Evolutionary conservation across 2,113 vertebrate genomes (phyloP), one percentile per base, ranked within the genome.

Genomic region (Zapornia atra): DNA sequence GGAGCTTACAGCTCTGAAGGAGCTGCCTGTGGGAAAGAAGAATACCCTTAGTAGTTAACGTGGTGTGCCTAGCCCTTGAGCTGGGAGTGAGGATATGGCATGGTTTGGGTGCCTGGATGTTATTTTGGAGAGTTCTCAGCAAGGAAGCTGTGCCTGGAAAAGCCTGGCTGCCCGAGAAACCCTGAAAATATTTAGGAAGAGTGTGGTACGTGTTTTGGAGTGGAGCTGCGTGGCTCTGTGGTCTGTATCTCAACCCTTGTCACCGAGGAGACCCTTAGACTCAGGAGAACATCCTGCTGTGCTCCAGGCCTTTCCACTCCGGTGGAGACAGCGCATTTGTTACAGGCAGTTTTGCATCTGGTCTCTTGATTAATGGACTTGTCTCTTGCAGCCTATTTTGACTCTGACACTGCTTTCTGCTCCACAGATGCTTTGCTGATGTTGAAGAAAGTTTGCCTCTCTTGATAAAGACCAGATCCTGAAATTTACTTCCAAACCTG

Each of bases 381-480:
- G 95, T 95, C 96, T 96, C 38, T 97, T 96, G 88, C 91, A 96
- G 95, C 93, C 96, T 96, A 88, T 95, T 97, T 97, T 95, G 97
- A 94, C 94, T 96, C 71, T 90, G 68, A 94, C 91, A 72, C 78
- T 51, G 60, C 95, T 95, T 90, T 96, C 97, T 80, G 97, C 93
- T 98, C 93, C 79, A 44, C 97, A 97, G 96, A 94, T 96, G 96
- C 95, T 90, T 96, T 95, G 95, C 96, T 97, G 97, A 97, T 96
- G 88, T 95, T 87, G 96, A 96, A 96, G 97, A 97, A 97, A 97
- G 92, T 97, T 96, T 97, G 97, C 97, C 71, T 97, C 46, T 24
- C 94, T 98, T 98, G 98, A 98, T 98, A 98, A 98, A 98, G 98
- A 98, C 91, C 98, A 98, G 98, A 98, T 97, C 97, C 98, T 96